A percentile compares a stretch with the other conserved stretches of the same genome.
Conservation (phyloP, 53 echinoderm and acorn worm genomes). For the Crossaster papposus region DNA sequence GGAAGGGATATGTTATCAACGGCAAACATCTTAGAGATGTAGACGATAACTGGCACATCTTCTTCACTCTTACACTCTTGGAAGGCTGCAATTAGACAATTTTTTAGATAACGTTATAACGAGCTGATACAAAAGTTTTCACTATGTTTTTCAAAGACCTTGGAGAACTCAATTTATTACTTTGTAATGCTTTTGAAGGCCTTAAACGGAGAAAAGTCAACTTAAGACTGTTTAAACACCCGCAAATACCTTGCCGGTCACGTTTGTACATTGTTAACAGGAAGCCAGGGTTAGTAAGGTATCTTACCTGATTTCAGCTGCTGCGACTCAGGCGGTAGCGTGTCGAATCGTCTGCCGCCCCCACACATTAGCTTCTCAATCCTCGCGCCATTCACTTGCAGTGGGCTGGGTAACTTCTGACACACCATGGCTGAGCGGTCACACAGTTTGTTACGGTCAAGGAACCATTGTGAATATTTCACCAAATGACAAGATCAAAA, state of each 20-base stretch:
- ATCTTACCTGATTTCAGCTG: constrained; percentile 82
- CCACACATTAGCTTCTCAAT: constrained; percentile 96
- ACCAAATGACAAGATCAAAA: too few species aligned
- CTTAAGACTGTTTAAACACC: background rate
- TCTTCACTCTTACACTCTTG: constrained; percentile 53
- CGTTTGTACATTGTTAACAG: background rate
- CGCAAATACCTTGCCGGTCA: background rate
- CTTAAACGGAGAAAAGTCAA: too few species aligned
- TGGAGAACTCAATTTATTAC: too few species aligned
- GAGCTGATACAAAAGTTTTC: too few species aligned
- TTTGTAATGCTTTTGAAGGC: too few species aligned
- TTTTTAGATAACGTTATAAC: too few species aligned
- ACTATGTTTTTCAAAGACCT: too few species aligned
- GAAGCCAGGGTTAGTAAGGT: too few species aligned
- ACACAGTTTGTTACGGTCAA: constrained; percentile 13
- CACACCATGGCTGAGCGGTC: constrained; percentile 81
- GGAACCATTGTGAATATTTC: background rate
- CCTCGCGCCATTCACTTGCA: constrained; percentile 75
- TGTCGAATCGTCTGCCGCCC: constrained; percentile 86
- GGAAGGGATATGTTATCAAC: constrained; percentile 73
- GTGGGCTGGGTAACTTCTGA: constrained; percentile 80
- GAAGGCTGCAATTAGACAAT: constrained; percentile 66
- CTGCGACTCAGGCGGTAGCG: constrained; percentile 83
- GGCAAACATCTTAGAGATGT: constrained; percentile 95
- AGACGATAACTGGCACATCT: constrained; percentile 85